Evolutionary conservation across 2,888 invertebrate genomes (phyloP).

Genomic region (Melolontha melolontha): DNA sequence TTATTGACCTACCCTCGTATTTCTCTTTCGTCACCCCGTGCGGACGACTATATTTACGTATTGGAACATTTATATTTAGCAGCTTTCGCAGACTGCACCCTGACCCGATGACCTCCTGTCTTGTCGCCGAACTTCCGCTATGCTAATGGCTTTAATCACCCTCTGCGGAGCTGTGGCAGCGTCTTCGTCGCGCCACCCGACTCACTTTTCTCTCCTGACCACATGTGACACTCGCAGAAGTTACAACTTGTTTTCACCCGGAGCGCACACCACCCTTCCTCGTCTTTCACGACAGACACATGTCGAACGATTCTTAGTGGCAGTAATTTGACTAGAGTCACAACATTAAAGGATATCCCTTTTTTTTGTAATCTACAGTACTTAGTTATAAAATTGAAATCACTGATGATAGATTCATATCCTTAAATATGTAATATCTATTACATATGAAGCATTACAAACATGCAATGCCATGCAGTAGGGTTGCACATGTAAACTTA

Average conservation of each 20-base stretch:
- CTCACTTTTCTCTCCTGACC: slow-evolving; percentile 26
- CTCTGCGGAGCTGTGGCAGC: slow-evolving; percentile 42
- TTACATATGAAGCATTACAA: too few species aligned
- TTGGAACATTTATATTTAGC: slow-evolving; percentile 45
- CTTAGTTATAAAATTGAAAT: too few species aligned
- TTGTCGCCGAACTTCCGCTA: slow-evolving; percentile 55
- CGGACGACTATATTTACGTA: too few species aligned
- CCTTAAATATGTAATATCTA: too few species aligned
- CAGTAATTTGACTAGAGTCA: too few species aligned
- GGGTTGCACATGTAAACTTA: too few species aligned
- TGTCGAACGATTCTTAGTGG: slow-evolving; percentile 2
- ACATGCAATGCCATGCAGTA: too few species aligned
- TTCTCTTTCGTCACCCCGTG: too few species aligned
- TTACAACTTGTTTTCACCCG: slow-evolving; percentile 28
- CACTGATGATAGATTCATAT: too few species aligned
- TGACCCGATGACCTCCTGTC: slow-evolving; percentile 55
- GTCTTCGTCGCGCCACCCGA: slow-evolving; percentile 10
- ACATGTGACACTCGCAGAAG: slow-evolving; percentile 30
- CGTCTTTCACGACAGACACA: slow-evolving; percentile 5
- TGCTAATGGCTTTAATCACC: slow-evolving; percentile 53
- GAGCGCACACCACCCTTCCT: slow-evolving; percentile 10
- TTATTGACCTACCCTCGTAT: too few species aligned
- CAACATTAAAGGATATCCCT: too few species aligned
- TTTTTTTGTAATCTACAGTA: too few species aligned
- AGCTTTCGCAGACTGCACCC: slow-evolving; percentile 45